Evolutionary conservation across 2,797 vertebrate genomes (phyloP), one percentile per base, ranked within the genome.

Genomic region (Paratrypauchen microcephalus): DNA sequence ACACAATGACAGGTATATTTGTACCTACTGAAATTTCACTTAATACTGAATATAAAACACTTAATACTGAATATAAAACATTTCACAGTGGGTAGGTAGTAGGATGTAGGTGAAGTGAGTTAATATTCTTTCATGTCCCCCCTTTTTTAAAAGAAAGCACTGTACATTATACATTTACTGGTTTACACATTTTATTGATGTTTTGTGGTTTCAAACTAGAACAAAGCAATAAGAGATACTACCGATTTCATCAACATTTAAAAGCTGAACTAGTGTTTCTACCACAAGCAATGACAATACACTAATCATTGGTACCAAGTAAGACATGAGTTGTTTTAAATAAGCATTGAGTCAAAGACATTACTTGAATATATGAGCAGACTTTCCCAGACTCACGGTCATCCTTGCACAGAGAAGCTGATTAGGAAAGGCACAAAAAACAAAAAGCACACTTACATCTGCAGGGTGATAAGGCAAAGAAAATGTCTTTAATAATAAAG

Each of bases 181-280:
- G 21, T 23, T 55, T 23, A 55, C 21, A 55, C 52, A 55, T 55
- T 55, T 55, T 55, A 55, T 60, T 60, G 30, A n/a, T 60, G 19
- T 36, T 32, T 36, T 60, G 36, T 62, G n/a, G 30, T 39, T 21
- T 39, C 32, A 58, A 6, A 58, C 15, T 30, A 18, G 30, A 32
- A 59, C 28, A 59, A n/a, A 59, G 28, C 57, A 36, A 30, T 19
- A 32, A n/a, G 57, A 59, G 18, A 59, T 59, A 26, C 24, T 57
- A 24, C 12, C n/a, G 6, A 6, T 28, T 26, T 18, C 55, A n/a
- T n/a, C n/a, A n/a, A n/a, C 24, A 57, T 26, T 13, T 28, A 57
- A 57, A 56, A 0, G 21, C 54, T 56, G 54, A 56, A 28, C 58
- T 36, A 11, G 26, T 36, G 19, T 32, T 60, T 36, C 8, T 19